Evolutionary conservation across 2,888 invertebrate species (phyloP).

Genomic region (Lochmaea capreae): DNA sequence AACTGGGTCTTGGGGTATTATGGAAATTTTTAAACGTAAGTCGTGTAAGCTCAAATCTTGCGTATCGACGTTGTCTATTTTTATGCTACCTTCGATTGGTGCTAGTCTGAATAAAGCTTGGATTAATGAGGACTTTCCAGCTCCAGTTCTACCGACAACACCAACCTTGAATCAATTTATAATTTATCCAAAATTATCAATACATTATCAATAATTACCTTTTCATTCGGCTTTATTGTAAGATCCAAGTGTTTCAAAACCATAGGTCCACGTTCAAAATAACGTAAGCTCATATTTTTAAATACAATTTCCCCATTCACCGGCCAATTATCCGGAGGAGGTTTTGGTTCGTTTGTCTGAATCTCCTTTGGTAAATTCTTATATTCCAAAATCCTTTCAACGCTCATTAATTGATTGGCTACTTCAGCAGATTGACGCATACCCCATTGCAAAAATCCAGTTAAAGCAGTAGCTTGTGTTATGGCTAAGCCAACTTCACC

Average conservation of each 20-base stretch:
- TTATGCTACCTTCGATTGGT: conserved; percentile 75
- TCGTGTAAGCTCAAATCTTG: conserved; percentile 70
- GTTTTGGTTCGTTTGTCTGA: conserved; percentile 39
- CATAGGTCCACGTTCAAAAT: conserved; percentile 71
- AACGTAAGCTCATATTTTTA: conserved; percentile 72
- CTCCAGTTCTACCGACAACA: conserved; percentile 86
- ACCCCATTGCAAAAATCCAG: conserved; percentile 84
- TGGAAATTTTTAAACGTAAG: conserved; percentile 68
- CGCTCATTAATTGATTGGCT: conserved; percentile 86
- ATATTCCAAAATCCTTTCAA: conserved; percentile 89
- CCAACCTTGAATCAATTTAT: conserved; percentile 72
- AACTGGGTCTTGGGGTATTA: conserved; percentile 68
- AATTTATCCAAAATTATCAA: background rate
- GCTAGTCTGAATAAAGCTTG: conserved; percentile 83
- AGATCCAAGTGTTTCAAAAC: conserved; percentile 77
- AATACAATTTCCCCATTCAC: conserved; percentile 71
- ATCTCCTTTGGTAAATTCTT: conserved; percentile 74
- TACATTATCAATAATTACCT: conserved; percentile 72
- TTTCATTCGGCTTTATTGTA: conserved; percentile 72
- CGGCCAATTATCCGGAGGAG: conserved; percentile 72
- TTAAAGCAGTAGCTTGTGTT: conserved; percentile 60
- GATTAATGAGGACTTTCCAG: conserved; percentile 84
- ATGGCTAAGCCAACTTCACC: conserved; percentile 63
- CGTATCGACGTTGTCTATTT: conserved; percentile 78
- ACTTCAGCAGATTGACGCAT: conserved; percentile 70